Conservation (phyloP, 1,140 invertebrate species). For the Drosophila biarmipes region DNA sequence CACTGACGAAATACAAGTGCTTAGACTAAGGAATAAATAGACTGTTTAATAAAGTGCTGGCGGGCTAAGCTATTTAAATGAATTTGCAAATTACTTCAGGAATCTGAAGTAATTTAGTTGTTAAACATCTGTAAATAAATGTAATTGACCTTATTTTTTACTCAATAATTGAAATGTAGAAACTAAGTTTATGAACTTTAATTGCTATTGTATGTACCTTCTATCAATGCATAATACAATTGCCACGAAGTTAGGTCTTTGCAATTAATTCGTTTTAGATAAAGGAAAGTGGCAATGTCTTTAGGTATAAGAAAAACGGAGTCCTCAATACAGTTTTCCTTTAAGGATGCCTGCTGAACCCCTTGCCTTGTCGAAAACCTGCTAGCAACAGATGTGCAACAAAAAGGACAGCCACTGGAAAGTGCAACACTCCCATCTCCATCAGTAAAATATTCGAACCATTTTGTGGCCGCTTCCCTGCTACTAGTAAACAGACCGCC, state of each 20-base stretch:
- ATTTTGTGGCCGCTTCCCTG: slow-evolving; percentile 49
- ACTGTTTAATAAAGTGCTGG: background rate
- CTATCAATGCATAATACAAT: too few relatives aligned
- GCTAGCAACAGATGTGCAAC: slow-evolving; percentile 53
- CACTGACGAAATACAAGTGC: background rate
- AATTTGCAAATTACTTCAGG: background rate
- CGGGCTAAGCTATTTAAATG: background rate
- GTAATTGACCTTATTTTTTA: background rate
- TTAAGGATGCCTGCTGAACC: background rate
- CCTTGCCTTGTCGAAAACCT: background rate
- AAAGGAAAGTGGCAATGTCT: too few relatives aligned
- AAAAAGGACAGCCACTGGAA: slow-evolving; percentile 19
- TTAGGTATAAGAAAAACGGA: too few relatives aligned
- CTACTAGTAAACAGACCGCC: slow-evolving; percentile 25
- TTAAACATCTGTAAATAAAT: background rate
- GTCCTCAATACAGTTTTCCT: too few relatives aligned
- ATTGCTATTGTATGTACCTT: background rate
- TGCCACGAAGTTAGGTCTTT: too few relatives aligned
- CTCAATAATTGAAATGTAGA: too few relatives aligned
- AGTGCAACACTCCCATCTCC: slow-evolving; percentile 27
- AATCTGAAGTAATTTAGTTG: background rate
- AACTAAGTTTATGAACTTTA: too few relatives aligned
- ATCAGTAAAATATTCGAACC: slow-evolving; percentile 68
- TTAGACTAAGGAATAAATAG: background rate
- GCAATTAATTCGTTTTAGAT: too few relatives aligned